phyloP scores from a whole-genome alignment of 2,113 vertebrate genomes.

The Blennius ocellaris region DNA sequence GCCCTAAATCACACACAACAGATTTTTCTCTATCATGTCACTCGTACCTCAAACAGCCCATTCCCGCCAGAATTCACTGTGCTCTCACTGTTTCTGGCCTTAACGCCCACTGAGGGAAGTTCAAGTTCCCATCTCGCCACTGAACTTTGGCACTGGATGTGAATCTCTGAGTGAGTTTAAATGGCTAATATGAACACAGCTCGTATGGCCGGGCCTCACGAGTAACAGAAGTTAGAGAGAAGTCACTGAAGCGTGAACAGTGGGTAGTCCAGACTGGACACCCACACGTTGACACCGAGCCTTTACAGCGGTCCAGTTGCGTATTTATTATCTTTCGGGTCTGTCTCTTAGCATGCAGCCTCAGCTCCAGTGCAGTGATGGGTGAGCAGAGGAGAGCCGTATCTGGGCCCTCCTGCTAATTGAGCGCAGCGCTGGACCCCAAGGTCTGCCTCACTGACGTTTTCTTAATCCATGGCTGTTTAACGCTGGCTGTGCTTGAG shows the following conservation, averaged over 20 bases:
- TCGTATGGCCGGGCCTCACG: neutral
- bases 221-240: neutral
- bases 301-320: slow-evolving; percentile 16
- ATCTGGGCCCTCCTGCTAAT: slow-evolving; percentile 76
- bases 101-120: neutral
- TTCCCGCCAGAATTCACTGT: neutral
- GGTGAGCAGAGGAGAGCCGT: slow-evolving; percentile 47
- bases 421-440: slow-evolving; percentile 73
- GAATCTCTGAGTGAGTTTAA: neutral
- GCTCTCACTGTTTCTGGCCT: neutral
- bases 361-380: slow-evolving; percentile 49
- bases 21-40: neutral
- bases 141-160: neutral
- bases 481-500: slow-evolving; percentile 80
- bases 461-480: slow-evolving; percentile 80
- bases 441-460: slow-evolving; percentile 72
- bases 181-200: neutral
- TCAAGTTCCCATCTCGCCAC: neutral
- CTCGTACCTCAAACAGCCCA: neutral
- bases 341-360: slow-evolving; percentile 66
- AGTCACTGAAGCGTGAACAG: slow-evolving; percentile 3
- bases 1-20: neutral
- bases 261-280: slow-evolving; percentile 20
- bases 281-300: slow-evolving; percentile 23
- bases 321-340: slow-evolving; percentile 45